Evolutionary conservation across 1,140 invertebrate species (phyloP).

Genomic region (Bombus haemorrhoidalis): DNA sequence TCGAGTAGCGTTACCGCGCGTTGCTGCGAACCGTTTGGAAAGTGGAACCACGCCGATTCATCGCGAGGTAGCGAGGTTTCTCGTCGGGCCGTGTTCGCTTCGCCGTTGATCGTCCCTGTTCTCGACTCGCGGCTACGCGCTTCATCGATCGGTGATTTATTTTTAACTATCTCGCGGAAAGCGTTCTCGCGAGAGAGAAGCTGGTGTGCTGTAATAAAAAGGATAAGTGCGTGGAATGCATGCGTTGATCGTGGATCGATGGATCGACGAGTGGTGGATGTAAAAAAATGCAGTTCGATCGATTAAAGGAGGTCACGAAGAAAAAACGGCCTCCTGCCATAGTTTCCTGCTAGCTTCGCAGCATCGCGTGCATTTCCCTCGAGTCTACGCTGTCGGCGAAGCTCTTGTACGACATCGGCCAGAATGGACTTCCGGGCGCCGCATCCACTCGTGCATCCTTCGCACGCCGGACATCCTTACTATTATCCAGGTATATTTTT

Average conservation of each 20-base stretch:
- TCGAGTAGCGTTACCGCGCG: conserved; percentile 66
- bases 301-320: conserved; percentile 26
- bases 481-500: conserved; percentile 77
- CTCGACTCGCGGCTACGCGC: neutral
- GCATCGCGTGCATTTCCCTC: conserved; percentile 35
- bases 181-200: neutral
- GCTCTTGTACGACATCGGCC: conserved; percentile 20
- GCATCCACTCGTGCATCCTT: conserved; percentile 78
- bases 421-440: conserved; percentile 80
- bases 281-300: conserved; percentile 58
- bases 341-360: conserved; percentile 18
- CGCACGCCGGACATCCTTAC: conserved; percentile 78
- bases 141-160: conserved; percentile 17
- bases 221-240: neutral
- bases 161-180: conserved; percentile 8
- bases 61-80: neutral
- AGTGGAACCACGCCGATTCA: conserved; percentile 1
- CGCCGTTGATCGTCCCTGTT: neutral
- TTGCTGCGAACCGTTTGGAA: conserved; percentile 14
- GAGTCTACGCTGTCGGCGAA: conserved; percentile 16
- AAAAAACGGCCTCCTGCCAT: conserved; percentile 45
- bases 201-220: neutral
- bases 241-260: neutral
- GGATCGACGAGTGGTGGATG: neutral
- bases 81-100: neutral